Conservation (phyloP, 2,797 vertebrate species). For the Menidia menidia region DNA sequence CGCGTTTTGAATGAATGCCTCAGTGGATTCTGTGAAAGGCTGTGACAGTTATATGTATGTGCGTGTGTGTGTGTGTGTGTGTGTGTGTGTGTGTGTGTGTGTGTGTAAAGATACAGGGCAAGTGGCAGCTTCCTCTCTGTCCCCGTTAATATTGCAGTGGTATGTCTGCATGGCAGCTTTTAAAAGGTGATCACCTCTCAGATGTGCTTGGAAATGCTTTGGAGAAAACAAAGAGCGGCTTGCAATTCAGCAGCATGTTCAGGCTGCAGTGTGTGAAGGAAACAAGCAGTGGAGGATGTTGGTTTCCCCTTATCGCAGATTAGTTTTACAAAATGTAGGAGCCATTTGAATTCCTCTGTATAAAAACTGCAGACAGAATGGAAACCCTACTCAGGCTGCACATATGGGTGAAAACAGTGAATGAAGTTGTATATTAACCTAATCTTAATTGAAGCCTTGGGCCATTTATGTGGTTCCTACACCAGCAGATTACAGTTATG, state of each 20-base stretch:
- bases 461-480: neutral
- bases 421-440: neutral
- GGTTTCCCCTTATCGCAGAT: neutral
- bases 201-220: constrained; percentile 52
- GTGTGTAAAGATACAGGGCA: constrained; percentile 28
- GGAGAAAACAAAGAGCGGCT: constrained; percentile 18
- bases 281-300: neutral
- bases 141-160: constrained; percentile 51
- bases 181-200: constrained; percentile 29
- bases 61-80: constrained; percentile 4
- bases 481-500: constrained; percentile 6
- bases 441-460: constrained; percentile 19
- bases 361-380: constrained; percentile 15
- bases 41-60: constrained; percentile 27
- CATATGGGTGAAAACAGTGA: neutral
- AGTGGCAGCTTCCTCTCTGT: constrained; percentile 52
- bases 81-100: neutral
- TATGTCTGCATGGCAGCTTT: constrained; percentile 7
- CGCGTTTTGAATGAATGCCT: constrained; percentile 17
- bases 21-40: constrained; percentile 26
- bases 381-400: constrained; percentile 13
- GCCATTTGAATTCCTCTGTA: constrained; percentile 7
- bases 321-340: constrained; percentile 9
- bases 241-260: constrained; percentile 25
- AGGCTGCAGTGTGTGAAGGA: neutral